These are phyloP conservation scores for Bombus pyrosoma DNA, from an alignment of 1,140 invertebrate species.

Conservation along the genomic window DNA sequence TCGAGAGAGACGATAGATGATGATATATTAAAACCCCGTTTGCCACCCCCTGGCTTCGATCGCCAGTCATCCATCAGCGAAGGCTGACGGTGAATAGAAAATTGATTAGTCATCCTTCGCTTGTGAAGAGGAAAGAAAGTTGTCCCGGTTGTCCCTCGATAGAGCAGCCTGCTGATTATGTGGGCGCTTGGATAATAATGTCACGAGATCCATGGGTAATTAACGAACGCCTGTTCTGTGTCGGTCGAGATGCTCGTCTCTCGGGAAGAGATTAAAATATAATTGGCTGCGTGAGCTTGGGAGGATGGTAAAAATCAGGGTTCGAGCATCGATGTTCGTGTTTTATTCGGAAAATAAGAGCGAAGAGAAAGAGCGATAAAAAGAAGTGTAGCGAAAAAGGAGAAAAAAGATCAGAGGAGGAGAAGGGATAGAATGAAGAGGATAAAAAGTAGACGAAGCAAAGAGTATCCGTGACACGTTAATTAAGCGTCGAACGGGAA, in stretches of 20 bases:
- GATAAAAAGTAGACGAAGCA: not conserved
- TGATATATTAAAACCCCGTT: constrained; percentile 65
- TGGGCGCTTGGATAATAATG: constrained; percentile 56
- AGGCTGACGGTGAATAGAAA: constrained; percentile 59
- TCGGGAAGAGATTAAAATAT: constrained; percentile 10
- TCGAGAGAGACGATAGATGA: constrained; percentile 50
- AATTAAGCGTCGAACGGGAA: constrained; percentile 42
- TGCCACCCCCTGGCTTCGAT: not conserved
- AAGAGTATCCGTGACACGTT: constrained; percentile 36
- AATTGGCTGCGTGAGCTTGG: constrained; percentile 21
- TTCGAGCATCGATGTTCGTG: not conserved
- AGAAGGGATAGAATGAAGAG: not conserved
- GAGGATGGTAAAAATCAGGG: not conserved
- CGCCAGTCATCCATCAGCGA: constrained; percentile 61
- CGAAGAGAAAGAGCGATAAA: not conserved
- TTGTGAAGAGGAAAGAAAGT: constrained; percentile 10
- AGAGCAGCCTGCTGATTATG: constrained; percentile 38
- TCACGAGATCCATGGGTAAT: constrained; percentile 58
- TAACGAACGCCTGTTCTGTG: constrained; percentile 22
- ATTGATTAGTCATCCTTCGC: constrained; percentile 60
- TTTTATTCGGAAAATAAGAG: not conserved
- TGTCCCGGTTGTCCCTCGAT: not conserved
- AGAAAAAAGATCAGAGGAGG: too few relatives aligned
- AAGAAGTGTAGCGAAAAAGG: not conserved
- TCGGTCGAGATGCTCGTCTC: too few relatives aligned